These are phyloP conservation scores for Oophaga pumilio DNA, from an alignment of 2,113 vertebrate genomes.

Conservation along the genomic window DNA sequence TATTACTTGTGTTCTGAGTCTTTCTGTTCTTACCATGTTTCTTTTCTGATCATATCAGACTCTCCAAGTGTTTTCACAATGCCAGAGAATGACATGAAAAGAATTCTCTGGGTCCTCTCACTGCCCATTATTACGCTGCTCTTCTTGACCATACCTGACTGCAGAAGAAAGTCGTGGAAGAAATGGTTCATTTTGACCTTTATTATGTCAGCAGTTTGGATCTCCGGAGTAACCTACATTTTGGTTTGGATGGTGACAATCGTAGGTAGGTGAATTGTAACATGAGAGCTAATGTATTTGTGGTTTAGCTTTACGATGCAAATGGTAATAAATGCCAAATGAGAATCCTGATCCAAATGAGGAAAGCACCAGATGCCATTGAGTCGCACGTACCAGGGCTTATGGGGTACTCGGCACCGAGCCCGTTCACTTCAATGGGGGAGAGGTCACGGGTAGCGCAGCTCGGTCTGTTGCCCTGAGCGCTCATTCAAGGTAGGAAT, in stretches of 20 bases:
- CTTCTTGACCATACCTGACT: constrained; percentile 89
- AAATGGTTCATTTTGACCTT: constrained; percentile 90
- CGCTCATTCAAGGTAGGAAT: too few species aligned
- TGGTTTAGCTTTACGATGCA: background rate
- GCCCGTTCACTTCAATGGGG: too few species aligned
- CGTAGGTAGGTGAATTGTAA: constrained; percentile 77
- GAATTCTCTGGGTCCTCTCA: constrained; percentile 92
- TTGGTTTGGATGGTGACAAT: constrained; percentile 97
- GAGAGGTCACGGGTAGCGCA: too few species aligned
- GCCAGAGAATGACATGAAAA: constrained; percentile 88
- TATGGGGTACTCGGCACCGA: too few species aligned
- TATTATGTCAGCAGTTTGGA: constrained; percentile 94
- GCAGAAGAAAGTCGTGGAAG: constrained; percentile 88
- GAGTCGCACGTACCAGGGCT: too few species aligned
- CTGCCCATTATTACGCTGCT: constrained; percentile 85
- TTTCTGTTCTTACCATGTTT: background rate
- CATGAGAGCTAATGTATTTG: background rate
- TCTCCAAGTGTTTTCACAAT: constrained; percentile 84
- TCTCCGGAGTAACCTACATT: constrained; percentile 90
- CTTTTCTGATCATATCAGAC: constrained; percentile 69
- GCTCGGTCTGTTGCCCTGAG: too few species aligned
- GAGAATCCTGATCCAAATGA: background rate
- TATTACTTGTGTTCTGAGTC: background rate
- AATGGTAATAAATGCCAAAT: background rate
- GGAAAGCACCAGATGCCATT: too few species aligned